Base-by-base conservation (phyloP, 2,888 invertebrate species). In the Drosophila merina region DNA sequence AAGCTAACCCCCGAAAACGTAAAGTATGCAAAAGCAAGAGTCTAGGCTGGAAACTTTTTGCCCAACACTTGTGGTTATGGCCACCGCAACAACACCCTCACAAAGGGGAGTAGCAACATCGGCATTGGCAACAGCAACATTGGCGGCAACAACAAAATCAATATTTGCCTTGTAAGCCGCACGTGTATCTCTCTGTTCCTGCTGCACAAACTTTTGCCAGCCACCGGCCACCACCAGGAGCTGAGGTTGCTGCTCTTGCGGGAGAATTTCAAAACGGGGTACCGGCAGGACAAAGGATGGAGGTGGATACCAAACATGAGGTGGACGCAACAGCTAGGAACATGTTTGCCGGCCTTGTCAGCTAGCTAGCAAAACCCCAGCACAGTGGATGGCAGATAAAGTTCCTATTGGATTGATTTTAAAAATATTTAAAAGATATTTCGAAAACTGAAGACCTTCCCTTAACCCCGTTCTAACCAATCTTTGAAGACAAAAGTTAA, bases 81-180 rank as follows among this genome's bases (percentile, higher is more conserved):
- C 60, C 69, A 73, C 75, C 74, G 57, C 77, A 71, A 48, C 57
- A 40, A 62, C 52, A 64, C 38, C 47, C 50, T 26, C 47, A 52
- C 58, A 47, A 12, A 52, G 71, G 4, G 28, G 20, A 20, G 38
- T 70, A 71, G 58, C 62, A 74, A 69, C 60, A 76, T 20, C 20
- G 20, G 20, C 20, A 20, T 20, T 20, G 20, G 55, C 71, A 67
- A 60, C 71, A 60, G 38, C 68, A 63, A 47, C 75, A 69, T 48
- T 54, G 57, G 47, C 56, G 74, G 52, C 70, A 76, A 52, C 77
- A 77, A 69, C 68, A 84, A 76, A 82, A 81, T 86, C 82, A 84
- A 82, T 82, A 82, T 82, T 86, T 81, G 68, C 81, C 81, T 82
- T 86, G 86, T 86, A 80, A 80, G 74, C 86, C 87, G 78, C 84